phyloP scores from a whole-genome alignment of 1,140 invertebrate species.

The Drosophila obscura region DNA sequence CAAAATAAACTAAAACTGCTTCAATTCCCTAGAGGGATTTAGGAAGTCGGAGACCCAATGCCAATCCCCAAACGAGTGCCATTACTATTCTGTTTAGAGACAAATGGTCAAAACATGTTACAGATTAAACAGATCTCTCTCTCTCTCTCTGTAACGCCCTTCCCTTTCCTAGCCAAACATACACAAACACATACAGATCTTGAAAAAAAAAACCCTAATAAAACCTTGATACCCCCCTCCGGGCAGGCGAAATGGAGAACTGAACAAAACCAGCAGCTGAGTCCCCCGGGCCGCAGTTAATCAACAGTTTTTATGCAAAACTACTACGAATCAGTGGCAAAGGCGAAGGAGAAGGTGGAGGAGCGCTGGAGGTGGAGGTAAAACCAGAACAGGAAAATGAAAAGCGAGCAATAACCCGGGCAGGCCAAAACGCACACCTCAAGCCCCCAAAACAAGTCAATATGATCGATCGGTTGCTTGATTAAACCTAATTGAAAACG shows the following conservation, averaged over 20 bases:
- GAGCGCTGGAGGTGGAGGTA: not conserved
- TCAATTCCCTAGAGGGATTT: not conserved
- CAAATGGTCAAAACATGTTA: constrained; percentile 18
- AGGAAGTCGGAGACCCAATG: not conserved
- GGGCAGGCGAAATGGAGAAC: constrained; percentile 38
- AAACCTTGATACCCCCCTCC: constrained; percentile 61
- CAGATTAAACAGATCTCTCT: constrained; percentile 13
- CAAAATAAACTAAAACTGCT: not conserved
- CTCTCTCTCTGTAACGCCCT: not conserved
- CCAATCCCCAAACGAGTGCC: not conserved
- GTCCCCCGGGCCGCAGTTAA: constrained; percentile 67
- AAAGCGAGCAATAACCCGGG: constrained; percentile 79
- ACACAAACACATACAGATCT: constrained; percentile 1
- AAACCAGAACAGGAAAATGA: constrained; percentile 80
- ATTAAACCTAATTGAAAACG: constrained; percentile 82
- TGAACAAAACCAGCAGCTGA: constrained; percentile 68
- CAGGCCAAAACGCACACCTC: constrained; percentile 75
- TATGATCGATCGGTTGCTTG: constrained; percentile 81
- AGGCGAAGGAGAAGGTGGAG: not conserved
- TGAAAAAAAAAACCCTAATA: constrained; percentile 6
- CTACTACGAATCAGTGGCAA: constrained; percentile 35
- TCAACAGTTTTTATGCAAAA: constrained; percentile 80
- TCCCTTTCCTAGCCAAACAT: not conserved
- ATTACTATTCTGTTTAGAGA: not conserved
- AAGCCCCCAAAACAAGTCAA: constrained; percentile 75